These are phyloP conservation scores for Lateolabrax maculatus DNA, from an alignment of 2,797 vertebrate genomes.

Conservation along the genomic window DNA sequence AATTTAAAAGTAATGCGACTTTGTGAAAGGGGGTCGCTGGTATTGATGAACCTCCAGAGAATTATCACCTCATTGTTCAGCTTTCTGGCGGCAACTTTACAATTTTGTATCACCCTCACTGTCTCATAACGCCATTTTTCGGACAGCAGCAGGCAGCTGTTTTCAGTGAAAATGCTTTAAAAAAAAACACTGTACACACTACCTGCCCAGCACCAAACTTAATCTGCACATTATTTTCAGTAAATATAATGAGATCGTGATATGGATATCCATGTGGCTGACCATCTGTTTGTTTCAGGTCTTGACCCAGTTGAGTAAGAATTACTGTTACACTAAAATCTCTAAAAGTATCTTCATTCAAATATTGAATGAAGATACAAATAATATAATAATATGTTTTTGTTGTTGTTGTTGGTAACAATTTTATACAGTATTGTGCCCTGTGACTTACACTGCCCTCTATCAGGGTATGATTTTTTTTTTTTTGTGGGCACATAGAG, in stretches of 20 bases:
- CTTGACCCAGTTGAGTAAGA: neutral
- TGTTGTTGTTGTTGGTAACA: neutral
- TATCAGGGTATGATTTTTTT: constrained; percentile 1
- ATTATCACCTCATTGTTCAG: neutral
- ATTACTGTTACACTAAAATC: no score
- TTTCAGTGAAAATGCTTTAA: neutral
- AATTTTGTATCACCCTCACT: neutral
- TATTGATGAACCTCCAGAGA: neutral
- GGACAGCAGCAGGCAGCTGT: neutral
- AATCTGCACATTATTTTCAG: neutral
- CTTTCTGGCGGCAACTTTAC: neutral
- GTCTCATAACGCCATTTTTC: neutral
- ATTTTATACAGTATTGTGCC: constrained; percentile 9
- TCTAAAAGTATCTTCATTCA: no score
- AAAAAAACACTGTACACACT: no score
- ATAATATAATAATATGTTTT: no score
- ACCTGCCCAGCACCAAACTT: neutral
- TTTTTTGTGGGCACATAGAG: constrained; percentile 21
- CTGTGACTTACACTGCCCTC: constrained; percentile 35
- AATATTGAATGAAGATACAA: neutral
- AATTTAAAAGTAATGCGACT: neutral
- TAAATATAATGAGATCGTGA: neutral
- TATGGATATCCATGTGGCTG: neutral
- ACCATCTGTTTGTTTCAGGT: neutral
- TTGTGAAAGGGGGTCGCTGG: neutral